Percentiles rank a stretch among this genome's conserved stretches.
Evolutionary conservation across 2,113 vertebrate species (phyloP).

Genomic region (Orthonyx spaldingii): DNA sequence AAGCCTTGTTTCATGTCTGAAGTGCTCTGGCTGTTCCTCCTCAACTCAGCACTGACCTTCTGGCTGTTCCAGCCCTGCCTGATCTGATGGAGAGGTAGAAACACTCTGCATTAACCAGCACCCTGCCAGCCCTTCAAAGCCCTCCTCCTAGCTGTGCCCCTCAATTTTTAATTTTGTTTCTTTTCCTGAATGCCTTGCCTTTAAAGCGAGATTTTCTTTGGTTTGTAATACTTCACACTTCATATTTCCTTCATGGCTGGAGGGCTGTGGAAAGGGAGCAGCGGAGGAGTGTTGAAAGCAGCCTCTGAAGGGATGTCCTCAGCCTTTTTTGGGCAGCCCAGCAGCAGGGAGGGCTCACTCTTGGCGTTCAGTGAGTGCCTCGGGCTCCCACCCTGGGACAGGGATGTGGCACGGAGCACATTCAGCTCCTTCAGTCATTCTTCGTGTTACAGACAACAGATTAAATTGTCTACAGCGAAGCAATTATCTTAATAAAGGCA

Average conservation of each 20-base stretch:
- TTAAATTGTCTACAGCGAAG: slow-evolving; percentile 25
- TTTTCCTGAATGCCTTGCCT: neutral
- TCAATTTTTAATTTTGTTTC: neutral
- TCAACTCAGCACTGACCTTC: neutral
- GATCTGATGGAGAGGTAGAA: neutral
- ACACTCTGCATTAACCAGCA: neutral
- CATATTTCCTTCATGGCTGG: neutral
- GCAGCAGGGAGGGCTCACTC: neutral
- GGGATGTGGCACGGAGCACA: neutral
- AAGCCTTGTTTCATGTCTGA: neutral
- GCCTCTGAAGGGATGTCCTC: neutral
- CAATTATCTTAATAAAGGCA: slow-evolving; percentile 40
- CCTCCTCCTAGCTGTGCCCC: neutral
- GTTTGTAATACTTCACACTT: neutral
- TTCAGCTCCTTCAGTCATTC: neutral
- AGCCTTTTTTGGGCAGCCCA: neutral
- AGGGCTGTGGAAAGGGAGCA: neutral
- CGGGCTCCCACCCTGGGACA: neutral
- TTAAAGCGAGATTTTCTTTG: neutral
- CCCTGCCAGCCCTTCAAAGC: neutral
- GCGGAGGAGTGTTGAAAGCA: neutral
- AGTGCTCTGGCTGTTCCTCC: neutral
- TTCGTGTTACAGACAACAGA: neutral
- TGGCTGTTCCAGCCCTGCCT: neutral
- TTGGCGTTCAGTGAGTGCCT: neutral